These are phyloP conservation scores for Paramormyrops kingsleyae DNA, from an alignment of 2,113 vertebrate genomes.

Conservation along the genomic window DNA sequence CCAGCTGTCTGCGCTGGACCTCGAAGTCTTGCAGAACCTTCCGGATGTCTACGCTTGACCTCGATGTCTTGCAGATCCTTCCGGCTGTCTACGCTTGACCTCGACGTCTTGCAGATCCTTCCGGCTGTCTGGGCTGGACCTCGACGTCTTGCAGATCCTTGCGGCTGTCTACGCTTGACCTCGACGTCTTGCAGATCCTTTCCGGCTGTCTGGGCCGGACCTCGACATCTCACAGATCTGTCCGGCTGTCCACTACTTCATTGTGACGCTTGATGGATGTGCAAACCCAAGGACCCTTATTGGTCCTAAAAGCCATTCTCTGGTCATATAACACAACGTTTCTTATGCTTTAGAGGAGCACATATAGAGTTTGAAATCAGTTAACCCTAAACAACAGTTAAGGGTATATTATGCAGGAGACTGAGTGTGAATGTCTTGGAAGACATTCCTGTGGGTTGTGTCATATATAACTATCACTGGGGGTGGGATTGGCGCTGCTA, in stretches of 20 bases:
- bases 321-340: background rate
- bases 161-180: background rate
- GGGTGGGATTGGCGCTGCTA: background rate
- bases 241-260: no score
- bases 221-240: background rate
- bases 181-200: background rate
- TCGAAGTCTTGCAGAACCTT: background rate
- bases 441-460: background rate
- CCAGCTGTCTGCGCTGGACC: background rate
- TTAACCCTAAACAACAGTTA: background rate
- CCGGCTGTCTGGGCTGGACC: background rate
- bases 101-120: background rate
- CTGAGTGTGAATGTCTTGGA: background rate
- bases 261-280: background rate
- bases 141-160: background rate
- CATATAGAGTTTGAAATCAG: background rate
- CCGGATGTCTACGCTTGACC: background rate
- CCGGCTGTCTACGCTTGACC: background rate
- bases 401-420: background rate
- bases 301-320: background rate
- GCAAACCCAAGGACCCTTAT: background rate
- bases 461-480: background rate
- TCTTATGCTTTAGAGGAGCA: background rate
- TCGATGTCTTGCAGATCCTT: background rate
- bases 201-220: background rate